Conservation (phyloP, 2,888 invertebrate genomes). For the Latheticus oryzae region DNA sequence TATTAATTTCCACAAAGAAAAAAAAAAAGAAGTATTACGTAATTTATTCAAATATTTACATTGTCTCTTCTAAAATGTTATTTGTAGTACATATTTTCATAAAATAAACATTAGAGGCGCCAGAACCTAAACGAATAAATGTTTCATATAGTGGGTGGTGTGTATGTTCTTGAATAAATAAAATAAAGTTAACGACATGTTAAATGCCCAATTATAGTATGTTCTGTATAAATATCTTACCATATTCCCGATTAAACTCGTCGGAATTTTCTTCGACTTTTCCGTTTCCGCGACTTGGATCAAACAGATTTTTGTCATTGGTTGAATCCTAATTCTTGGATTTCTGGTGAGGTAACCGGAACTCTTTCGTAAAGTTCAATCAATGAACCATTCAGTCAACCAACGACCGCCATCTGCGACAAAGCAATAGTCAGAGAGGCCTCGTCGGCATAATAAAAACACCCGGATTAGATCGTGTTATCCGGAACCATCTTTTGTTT, state of each 20-base stretch:
- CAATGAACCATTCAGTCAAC: constrained; percentile 30
- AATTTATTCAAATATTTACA: constrained; percentile 11
- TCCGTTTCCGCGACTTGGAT: no score
- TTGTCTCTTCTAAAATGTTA: constrained; percentile 1
- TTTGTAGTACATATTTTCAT: background rate
- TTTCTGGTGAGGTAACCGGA: constrained; percentile 27
- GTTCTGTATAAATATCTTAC: no score
- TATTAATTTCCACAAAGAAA: no score
- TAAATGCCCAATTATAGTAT: no score
- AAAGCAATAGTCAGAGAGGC: constrained; percentile 28
- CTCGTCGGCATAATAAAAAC: constrained; percentile 35
- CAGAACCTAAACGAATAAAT: background rate
- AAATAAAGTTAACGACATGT: no score
- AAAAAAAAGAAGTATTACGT: no score
- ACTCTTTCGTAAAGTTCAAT: constrained; percentile 32
- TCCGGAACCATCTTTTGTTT: constrained; percentile 27
- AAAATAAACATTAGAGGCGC: constrained; percentile 8
- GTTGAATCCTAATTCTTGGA: constrained; percentile 5
- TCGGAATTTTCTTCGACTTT: no score
- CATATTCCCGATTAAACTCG: no score
- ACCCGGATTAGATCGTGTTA: constrained; percentile 21
- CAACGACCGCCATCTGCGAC: constrained; percentile 28
- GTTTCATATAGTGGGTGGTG: no score
- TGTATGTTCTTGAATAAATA: no score
- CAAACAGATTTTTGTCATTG: constrained; percentile 9